Base-by-base conservation (phyloP, 2,888 invertebrate species). In the Amorpha juglandis region DNA sequence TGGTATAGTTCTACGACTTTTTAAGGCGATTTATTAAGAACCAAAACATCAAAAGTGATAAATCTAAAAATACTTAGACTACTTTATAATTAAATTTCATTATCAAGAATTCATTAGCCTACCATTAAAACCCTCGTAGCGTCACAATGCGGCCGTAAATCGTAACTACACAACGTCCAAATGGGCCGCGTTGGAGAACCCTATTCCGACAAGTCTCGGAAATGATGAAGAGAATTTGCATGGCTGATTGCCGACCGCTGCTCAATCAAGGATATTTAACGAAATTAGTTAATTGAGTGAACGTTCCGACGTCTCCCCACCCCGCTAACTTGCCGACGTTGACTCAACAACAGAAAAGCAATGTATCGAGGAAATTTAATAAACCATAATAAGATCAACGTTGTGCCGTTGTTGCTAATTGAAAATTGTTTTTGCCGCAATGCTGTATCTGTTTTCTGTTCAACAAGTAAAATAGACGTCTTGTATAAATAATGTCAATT, bases 261-360 rank as follows among this genome's bases (percentile, higher is more conserved):
- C 88, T 91, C 92, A 93, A 93, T 93, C 92, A 92, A 90, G 92
- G 91, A 88, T 91, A 90, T 91, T 93, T 92, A 93, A 92, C 92
- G 85, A 89, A 92, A 93, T 92, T 91, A 92, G 89, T 90, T 92
- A 92, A 92, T 92, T 91, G 92, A 91, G 90, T 91, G 90, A 89
- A 87, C 88, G 88, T 82, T 86, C 84, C 83, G 80, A 79, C 79
- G 76, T 78, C 78, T 79, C 78, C 48, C 73, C 76, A 70, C 69
- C 65, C 27, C 27, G 4, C 71, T 71, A 76, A 75, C 78, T 78
- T 78, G 75, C 70, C 74, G 74, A 74, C 79, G 82, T 87, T 85
- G 80, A 81, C 78, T 83, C 80, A 81, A 87, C 85, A 86, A 88
- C 86, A 86, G 82, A 77, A 82, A 82, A 81, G 79, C 81, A 79